phyloP scores from a whole-genome alignment of 1,140 invertebrate species.

The Nephila pilipes region DNA sequence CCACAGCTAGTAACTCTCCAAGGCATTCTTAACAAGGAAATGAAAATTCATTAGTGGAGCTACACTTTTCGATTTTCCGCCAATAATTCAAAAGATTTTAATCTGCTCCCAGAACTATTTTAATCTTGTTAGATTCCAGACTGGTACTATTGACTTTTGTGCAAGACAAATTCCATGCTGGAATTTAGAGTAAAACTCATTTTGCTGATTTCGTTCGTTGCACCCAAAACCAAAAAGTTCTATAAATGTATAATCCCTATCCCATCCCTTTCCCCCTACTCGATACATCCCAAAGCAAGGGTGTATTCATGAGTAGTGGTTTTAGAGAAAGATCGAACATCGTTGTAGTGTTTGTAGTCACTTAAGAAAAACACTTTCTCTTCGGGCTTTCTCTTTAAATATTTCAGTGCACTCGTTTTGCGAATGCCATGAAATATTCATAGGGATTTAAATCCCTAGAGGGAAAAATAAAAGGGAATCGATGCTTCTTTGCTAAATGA shows the following conservation, averaged over 20 bases:
- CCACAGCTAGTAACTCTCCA: background rate
- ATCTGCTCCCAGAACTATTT: conserved; percentile 14
- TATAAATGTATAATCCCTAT: conserved; percentile 25
- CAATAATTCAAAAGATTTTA: conserved; percentile 44
- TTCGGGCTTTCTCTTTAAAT: conserved; percentile 40
- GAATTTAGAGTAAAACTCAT: conserved; percentile 22
- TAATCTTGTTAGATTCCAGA: conserved; percentile 53
- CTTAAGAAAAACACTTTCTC: conserved; percentile 63
- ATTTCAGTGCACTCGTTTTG: conserved; percentile 48
- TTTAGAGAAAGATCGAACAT: conserved; percentile 50
- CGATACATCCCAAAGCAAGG: background rate
- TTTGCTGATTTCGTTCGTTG: background rate
- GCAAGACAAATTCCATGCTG: background rate
- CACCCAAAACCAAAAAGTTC: background rate
- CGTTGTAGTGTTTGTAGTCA: conserved; percentile 59
- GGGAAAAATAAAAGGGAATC: conserved; percentile 52
- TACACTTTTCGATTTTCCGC: background rate
- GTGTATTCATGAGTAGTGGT: conserved; percentile 13
- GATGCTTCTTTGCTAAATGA: conserved; percentile 62
- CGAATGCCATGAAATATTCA: conserved; percentile 60
- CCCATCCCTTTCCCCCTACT: background rate
- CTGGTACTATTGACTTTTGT: conserved; percentile 23
- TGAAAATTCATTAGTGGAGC: conserved; percentile 8
- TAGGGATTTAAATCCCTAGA: conserved; percentile 46
- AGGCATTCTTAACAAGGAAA: conserved; percentile 6